Percentiles rank a stretch among this genome's conserved stretches.
Evolutionary conservation across 2,888 invertebrate species (phyloP).

Genomic region (Eristalinus sepulchralis): DNA sequence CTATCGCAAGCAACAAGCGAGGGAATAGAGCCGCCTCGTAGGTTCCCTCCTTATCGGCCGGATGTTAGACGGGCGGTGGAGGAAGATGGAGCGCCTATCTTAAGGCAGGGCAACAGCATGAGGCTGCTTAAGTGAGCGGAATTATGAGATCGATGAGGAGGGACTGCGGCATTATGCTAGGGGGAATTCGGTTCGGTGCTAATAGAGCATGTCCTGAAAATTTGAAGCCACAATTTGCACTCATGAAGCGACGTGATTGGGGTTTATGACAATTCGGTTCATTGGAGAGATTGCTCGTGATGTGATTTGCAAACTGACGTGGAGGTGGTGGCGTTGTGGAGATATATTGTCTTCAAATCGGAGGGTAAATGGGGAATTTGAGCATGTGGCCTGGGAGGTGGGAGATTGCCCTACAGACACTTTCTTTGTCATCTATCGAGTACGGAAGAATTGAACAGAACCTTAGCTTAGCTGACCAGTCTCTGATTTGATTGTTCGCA

Average conservation of each 20-base stretch:
- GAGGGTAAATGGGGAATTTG: too few relatives aligned
- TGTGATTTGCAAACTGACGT: not conserved
- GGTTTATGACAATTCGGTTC: slow-evolving; percentile 43
- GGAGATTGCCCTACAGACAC: too few relatives aligned
- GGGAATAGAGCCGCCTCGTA: slow-evolving; percentile 50
- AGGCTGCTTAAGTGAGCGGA: slow-evolving; percentile 18
- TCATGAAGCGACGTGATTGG: slow-evolving; percentile 51
- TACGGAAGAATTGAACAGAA: too few relatives aligned
- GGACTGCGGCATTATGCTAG: slow-evolving; percentile 27
- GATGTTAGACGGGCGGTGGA: not conserved
- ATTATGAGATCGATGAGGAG: slow-evolving; percentile 19
- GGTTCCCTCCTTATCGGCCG: slow-evolving; percentile 13
- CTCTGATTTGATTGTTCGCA: too few relatives aligned
- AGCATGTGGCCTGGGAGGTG: too few relatives aligned
- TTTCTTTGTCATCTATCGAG: too few relatives aligned
- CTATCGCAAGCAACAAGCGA: slow-evolving; percentile 20
- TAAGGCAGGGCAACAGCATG: not conserved
- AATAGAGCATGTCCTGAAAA: slow-evolving; percentile 61
- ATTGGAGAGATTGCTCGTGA: slow-evolving; percentile 15
- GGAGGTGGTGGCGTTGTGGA: not conserved
- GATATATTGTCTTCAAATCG: not conserved
- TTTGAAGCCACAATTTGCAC: slow-evolving; percentile 58
- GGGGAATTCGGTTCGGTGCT: slow-evolving; percentile 11
- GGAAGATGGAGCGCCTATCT: not conserved
- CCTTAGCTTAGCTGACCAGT: too few relatives aligned